phyloP scores from a whole-genome alignment of 2,888 invertebrate species.

The Stictocephala bisonia region DNA sequence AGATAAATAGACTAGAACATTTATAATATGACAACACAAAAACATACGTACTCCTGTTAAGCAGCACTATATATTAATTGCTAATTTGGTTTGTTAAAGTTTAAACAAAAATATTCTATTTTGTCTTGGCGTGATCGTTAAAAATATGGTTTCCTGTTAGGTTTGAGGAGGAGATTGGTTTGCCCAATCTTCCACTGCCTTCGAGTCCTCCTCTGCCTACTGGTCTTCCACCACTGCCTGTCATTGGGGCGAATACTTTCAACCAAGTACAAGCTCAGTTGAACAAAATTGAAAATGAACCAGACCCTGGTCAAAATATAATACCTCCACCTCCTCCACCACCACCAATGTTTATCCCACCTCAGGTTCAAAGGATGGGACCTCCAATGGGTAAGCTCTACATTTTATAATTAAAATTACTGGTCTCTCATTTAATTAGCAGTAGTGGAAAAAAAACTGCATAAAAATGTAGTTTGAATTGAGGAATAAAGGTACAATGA shows the following conservation, averaged over 20 bases:
- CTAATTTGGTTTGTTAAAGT: too few species aligned
- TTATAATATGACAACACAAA: too few species aligned
- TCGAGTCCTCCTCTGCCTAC: conserved; percentile 71
- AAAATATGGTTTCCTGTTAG: too few species aligned
- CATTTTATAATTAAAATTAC: too few species aligned
- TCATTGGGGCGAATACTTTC: conserved; percentile 80
- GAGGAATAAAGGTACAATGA: too few species aligned
- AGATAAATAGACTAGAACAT: too few species aligned
- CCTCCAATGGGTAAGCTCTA: conserved; percentile 63
- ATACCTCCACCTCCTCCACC: conserved; percentile 57
- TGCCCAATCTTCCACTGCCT: conserved; percentile 57
- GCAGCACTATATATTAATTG: too few species aligned
- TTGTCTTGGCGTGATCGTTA: too few species aligned
- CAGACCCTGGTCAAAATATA: conserved; percentile 19
- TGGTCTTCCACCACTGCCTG: conserved; percentile 66
- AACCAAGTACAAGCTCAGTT: conserved; percentile 75
- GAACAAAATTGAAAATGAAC: conserved; percentile 60
- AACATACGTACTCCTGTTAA: too few species aligned
- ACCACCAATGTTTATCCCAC: conserved; percentile 74
- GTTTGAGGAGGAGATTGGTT: conserved; percentile 85
- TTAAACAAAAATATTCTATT: neutral
- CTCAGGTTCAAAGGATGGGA: conserved; percentile 68
- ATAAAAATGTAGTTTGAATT: too few species aligned
- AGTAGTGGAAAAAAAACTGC: too few species aligned
- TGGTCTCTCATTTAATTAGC: too few species aligned